phyloP scores from a whole-genome alignment of 2,113 vertebrate species.

The Lepus americanus region DNA sequence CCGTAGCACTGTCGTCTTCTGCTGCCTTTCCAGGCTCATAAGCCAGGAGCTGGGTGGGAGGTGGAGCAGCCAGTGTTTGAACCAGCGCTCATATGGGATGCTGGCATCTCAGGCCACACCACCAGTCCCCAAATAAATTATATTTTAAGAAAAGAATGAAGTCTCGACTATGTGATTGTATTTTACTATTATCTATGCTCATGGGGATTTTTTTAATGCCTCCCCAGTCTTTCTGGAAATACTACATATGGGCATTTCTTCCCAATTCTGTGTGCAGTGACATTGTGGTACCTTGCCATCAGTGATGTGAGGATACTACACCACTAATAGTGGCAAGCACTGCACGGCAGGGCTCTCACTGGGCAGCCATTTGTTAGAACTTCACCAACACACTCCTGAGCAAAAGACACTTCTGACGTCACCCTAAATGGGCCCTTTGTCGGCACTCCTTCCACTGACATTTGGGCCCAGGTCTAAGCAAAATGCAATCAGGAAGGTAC shows the following conservation, averaged over 20 bases:
- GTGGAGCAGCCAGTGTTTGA: no score
- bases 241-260: background rate
- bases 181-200: background rate
- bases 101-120: no score
- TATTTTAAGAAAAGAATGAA: background rate
- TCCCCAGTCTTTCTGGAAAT: background rate
- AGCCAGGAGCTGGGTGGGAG: no score
- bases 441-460: background rate
- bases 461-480: background rate
- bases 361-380: conserved; percentile 27
- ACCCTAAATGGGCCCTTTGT: background rate
- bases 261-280: background rate
- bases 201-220: background rate
- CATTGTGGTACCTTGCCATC: background rate
- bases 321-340: background rate
- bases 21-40: no score
- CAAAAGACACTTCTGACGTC: background rate
- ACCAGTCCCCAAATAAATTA: no score
- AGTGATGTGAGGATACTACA: background rate
- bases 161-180: background rate
- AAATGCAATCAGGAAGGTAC: background rate
- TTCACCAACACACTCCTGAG: background rate
- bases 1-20: no score
- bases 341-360: conserved; percentile 30
- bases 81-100: no score